These are phyloP conservation scores for Blastobasis adustella DNA, from an alignment of 2,888 invertebrate genomes.

Conservation along the genomic window DNA sequence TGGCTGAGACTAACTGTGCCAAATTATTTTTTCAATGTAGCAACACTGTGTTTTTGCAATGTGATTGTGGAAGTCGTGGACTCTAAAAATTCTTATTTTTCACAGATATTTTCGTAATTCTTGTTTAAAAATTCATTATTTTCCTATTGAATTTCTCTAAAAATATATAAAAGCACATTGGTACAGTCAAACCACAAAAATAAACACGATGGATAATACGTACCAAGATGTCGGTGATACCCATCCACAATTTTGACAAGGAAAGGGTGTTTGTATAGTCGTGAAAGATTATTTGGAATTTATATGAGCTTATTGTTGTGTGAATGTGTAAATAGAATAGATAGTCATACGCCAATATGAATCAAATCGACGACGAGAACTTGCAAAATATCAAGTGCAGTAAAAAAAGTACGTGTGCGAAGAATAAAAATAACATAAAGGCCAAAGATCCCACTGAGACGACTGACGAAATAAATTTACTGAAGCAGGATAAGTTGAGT, in stretches of 20 bases:
- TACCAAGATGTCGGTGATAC: constrained; percentile 71
- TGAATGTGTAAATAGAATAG: constrained; percentile 65
- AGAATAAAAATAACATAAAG: constrained; percentile 63
- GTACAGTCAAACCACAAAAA: constrained; percentile 29
- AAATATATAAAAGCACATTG: constrained; percentile 24
- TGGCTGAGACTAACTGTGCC: background rate
- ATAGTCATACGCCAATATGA: constrained; percentile 57
- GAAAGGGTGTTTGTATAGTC: constrained; percentile 54
- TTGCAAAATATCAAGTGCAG: constrained; percentile 58
- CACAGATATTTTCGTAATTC: constrained; percentile 44
- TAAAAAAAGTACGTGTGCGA: constrained; percentile 54
- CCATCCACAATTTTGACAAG: constrained; percentile 65
- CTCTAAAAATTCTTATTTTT: constrained; percentile 39
- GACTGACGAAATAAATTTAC: constrained; percentile 48
- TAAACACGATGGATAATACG: constrained; percentile 31
- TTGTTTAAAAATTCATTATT: constrained; percentile 31
- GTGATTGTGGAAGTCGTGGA: constrained; percentile 56
- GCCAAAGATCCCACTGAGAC: constrained; percentile 64
- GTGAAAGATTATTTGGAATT: constrained; percentile 39
- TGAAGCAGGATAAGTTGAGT: constrained; percentile 52
- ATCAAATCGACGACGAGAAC: constrained; percentile 57
- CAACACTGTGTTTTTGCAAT: constrained; percentile 56
- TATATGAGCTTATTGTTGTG: constrained; percentile 48
- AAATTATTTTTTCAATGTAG: constrained; percentile 16
- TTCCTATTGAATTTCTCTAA: constrained; percentile 28